Evolutionary conservation across 1,140 invertebrate species (phyloP).

Genomic region (Doryteuthis pealeii): DNA sequence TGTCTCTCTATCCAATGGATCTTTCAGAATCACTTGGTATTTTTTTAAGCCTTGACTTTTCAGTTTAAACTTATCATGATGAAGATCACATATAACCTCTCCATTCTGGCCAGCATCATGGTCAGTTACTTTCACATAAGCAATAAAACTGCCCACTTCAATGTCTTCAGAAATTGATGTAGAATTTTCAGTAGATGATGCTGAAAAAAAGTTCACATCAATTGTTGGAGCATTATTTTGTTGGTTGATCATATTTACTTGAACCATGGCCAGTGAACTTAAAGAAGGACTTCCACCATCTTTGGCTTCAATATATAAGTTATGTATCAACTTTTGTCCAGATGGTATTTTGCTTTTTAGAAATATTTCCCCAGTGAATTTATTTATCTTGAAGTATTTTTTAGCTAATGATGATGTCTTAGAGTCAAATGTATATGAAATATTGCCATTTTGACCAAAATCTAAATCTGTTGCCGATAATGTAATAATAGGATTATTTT

Average conservation of each 20-base stretch:
- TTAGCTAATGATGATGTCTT: not conserved
- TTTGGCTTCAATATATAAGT: conserved; percentile 79
- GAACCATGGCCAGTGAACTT: conserved; percentile 84
- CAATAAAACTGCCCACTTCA: conserved; percentile 31
- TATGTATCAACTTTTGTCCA: conserved; percentile 65
- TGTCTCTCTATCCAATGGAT: too few species aligned
- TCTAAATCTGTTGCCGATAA: conserved; percentile 25
- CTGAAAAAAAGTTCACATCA: conserved; percentile 60
- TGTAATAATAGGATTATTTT: conserved; percentile 14
- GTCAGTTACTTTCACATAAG: too few species aligned
- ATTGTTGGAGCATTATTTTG: conserved; percentile 95
- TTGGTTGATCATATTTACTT: conserved; percentile 90
- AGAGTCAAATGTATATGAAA: conserved; percentile 19
- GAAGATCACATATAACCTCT: too few species aligned
- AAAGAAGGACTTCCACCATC: conserved; percentile 81
- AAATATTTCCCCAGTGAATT: conserved; percentile 8
- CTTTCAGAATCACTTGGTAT: too few species aligned
- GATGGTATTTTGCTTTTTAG: conserved; percentile 59
- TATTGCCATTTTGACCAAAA: conserved; percentile 16
- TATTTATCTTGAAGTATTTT: not conserved
- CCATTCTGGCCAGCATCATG: too few species aligned
- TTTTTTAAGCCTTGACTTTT: too few species aligned
- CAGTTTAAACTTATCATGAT: too few species aligned
- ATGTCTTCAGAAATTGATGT: conserved; percentile 40
- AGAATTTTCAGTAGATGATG: conserved; percentile 31